Base-by-base conservation (phyloP, 1,140 invertebrate species). In the Leucophenga varia region DNA sequence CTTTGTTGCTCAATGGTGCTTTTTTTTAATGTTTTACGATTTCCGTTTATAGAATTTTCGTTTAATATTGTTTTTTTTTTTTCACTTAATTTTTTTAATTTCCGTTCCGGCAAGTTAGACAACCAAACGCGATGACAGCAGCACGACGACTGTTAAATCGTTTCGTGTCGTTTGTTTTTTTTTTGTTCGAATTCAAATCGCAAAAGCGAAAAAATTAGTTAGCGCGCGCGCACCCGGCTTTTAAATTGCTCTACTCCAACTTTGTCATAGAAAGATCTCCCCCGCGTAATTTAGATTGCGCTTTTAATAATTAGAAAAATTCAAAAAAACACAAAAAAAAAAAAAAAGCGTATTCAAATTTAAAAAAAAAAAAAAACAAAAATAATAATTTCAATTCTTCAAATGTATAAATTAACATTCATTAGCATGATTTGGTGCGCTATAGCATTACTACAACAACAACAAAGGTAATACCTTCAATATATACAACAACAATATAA, bases 381-480 rank as follows among this genome's bases (percentile, higher is more conserved):
- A 59, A 52, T 34, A 51, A 47, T 54, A 58, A 57, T 57, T 64
- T 60, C 40, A 61, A 61, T 64, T 64, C 61, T 64, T 64, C 57
- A 57, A 64, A 64, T 61, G 61, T 58, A 64, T 64, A 67, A 67
- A 67, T 67, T 67, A 67, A 67, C 63, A 67, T 67, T 63, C 48
- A 67, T 67, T 67, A 67, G 67, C 63, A 63, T 67, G 63, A 67
- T 64, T 54, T 67, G n/a, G n/a, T n/a, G n/a, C n/a, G n/a, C n/a
- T n/a, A n/a, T n/a, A n/a, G n/a, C n/a, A 55, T 59, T 50, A 56
- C 53, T 51, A 45, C 57, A 55, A 55, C 52, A 34, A 34, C 6
- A 8, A n/a, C 31, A 34, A 34, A 9, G n/a, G n/a, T n/a, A 22
- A 43, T 25, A 25, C 22, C 5, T 25, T 6, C 22, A 25, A 25